A percentile compares a stretch with the other conserved stretches of the same genome.
phyloP scores from a whole-genome alignment of 2,888 invertebrate genomes.

The Heteromurus nitidus region DNA sequence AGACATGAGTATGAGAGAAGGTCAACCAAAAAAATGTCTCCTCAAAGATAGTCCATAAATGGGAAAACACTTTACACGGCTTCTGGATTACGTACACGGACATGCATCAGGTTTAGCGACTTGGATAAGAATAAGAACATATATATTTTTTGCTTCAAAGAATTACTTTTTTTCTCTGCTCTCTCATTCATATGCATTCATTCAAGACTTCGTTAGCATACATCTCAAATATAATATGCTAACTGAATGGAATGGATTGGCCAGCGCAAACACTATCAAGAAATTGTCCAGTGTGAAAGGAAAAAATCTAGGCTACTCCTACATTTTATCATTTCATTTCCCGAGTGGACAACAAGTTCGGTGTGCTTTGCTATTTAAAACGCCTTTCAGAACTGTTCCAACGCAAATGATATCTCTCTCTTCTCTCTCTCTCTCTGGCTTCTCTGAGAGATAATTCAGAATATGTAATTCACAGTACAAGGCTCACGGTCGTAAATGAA shows the following conservation, averaged over 20 bases:
- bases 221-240: too few species aligned
- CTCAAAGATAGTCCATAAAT: slow-evolving; percentile 58
- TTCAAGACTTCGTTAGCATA: too few species aligned
- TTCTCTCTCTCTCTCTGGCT: neutral
- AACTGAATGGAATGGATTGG: slow-evolving; percentile 55
- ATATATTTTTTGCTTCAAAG: neutral
- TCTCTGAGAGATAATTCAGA: too few species aligned
- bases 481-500: slow-evolving; percentile 39
- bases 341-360: slow-evolving; percentile 25
- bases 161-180: neutral
- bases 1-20: slow-evolving; percentile 26
- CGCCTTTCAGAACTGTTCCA: slow-evolving; percentile 40
- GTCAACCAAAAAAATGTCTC: slow-evolving; percentile 57
- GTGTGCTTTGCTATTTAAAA: slow-evolving; percentile 25
- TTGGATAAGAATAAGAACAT: neutral
- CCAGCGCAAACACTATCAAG: neutral
- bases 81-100: slow-evolving; percentile 58
- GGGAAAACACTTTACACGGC: slow-evolving; percentile 50
- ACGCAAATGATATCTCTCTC: slow-evolving; percentile 23
- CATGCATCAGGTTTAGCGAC: neutral
- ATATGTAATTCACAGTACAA: slow-evolving; percentile 15
- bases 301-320: slow-evolving; percentile 43
- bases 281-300: neutral
- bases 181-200: too few species aligned
- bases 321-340: slow-evolving; percentile 43